phyloP scores from a whole-genome alignment of 2,888 invertebrate species.

The Chalcosyrphus nemorum region DNA sequence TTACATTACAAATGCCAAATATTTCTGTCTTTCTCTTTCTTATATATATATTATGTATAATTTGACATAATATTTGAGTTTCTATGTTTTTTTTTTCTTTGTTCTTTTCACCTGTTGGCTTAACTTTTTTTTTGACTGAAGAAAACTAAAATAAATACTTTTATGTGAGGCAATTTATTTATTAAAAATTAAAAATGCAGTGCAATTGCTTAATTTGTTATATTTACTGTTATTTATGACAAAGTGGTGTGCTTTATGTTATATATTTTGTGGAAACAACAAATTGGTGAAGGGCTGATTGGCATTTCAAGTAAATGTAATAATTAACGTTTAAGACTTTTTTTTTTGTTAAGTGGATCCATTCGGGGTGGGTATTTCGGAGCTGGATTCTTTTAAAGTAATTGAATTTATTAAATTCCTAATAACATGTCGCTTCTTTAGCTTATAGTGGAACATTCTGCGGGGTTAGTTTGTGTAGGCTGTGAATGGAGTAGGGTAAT shows the following conservation, averaged over 20 bases:
- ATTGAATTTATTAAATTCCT: background rate
- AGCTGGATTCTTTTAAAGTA: conserved; percentile 60
- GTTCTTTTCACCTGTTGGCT: conserved; percentile 4
- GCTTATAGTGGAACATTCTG: background rate
- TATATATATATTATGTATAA: conserved; percentile 2
- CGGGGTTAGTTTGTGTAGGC: background rate
- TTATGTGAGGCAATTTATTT: background rate
- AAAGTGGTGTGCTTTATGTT: conserved; percentile 28
- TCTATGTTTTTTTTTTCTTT: conserved; percentile 3
- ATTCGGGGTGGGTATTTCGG: conserved; percentile 71
- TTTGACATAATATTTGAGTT: conserved; percentile 42
- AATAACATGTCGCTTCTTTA: conserved; percentile 47
- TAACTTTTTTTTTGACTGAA: background rate
- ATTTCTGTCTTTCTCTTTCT: conserved; percentile 14
- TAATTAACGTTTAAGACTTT: conserved; percentile 17
- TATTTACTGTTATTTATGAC: conserved; percentile 22
- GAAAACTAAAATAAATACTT: background rate
- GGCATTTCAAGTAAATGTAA: conserved; percentile 59
- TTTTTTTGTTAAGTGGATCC: conserved; percentile 58
- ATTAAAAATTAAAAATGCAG: background rate
- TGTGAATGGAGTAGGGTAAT: too few species aligned
- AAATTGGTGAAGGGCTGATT: conserved; percentile 73
- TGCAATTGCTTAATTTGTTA: conserved; percentile 22
- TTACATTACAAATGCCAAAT: conserved; percentile 65
- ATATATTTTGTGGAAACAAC: conserved; percentile 32